Conservation (phyloP, 2,888 invertebrate species). For the Arrhopalites spinosus region DNA sequence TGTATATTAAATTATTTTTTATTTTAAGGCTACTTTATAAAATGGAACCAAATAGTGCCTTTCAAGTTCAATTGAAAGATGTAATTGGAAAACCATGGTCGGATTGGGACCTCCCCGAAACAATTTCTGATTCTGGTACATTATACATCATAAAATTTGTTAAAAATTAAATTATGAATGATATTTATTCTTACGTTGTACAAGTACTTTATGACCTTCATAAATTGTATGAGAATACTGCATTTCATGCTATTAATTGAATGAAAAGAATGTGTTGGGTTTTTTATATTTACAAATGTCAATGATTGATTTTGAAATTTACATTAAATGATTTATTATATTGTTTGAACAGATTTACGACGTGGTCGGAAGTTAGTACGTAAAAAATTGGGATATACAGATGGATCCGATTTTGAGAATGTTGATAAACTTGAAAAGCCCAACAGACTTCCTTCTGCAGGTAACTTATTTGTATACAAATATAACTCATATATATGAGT, state of each 20-base stretch:
- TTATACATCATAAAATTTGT: background rate
- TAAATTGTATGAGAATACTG: background rate
- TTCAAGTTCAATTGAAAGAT: background rate
- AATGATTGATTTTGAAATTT: background rate
- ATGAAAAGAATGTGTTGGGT: background rate
- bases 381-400: background rate
- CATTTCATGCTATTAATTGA: background rate
- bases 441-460: background rate
- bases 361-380: background rate
- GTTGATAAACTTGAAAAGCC: background rate
- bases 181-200: background rate
- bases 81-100: slow-evolving; percentile 47
- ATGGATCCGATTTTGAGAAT: background rate
- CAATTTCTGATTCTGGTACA: slow-evolving; percentile 44
- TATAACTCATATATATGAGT: too few relatives aligned
- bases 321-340: too few relatives aligned
- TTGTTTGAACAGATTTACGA: background rate
- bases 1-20: too few relatives aligned
- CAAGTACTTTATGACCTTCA: background rate
- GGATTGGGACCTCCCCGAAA: slow-evolving; percentile 48
- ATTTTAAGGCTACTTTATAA: background rate
- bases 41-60: background rate
- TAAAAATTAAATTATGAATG: background rate
- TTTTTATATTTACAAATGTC: background rate
- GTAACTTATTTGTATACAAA: too few relatives aligned